Conservation (phyloP, 2,888 invertebrate genomes). For the Phlogophora meticulosa region DNA sequence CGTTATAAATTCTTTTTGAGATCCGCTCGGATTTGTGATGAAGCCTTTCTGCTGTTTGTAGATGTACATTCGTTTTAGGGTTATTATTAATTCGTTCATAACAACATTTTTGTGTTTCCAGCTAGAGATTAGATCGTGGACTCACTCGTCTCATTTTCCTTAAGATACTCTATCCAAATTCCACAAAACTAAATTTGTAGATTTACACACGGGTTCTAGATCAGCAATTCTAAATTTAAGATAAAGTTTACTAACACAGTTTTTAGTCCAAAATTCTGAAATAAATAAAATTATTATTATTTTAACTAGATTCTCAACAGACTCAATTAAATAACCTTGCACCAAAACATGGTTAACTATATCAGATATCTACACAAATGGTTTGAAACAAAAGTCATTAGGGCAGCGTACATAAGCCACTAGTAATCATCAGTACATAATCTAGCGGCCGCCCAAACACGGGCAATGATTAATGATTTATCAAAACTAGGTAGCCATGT, state of each 20-base stretch:
- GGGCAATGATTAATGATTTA: constrained; percentile 86
- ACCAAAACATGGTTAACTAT: constrained; percentile 16
- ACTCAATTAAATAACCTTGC: constrained; percentile 6
- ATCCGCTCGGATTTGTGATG: constrained; percentile 78
- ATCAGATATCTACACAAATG: constrained; percentile 45
- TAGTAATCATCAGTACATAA: constrained; percentile 72
- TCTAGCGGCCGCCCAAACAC: constrained; percentile 80
- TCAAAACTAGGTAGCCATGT: constrained; percentile 83
- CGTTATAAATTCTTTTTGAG: constrained; percentile 85
- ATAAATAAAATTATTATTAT: no score
- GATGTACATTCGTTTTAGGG: constrained; percentile 41
- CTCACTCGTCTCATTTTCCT: neutral
- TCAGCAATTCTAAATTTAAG: no score
- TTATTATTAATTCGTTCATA: constrained; percentile 51
- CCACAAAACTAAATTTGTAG: neutral
- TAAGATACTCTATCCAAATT: neutral
- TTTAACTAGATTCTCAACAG: no score
- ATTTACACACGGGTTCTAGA: no score
- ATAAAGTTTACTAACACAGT: no score
- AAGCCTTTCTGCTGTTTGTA: constrained; percentile 65
- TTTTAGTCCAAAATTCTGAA: neutral
- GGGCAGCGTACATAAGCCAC: constrained; percentile 66
- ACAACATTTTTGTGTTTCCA: constrained; percentile 38
- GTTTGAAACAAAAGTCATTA: constrained; percentile 76
- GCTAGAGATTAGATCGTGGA: neutral